A percentile compares a stretch with the other conserved stretches of the same genome.
Conservation (phyloP, 2,888 invertebrate genomes). For the Sphecodes monilicornis region DNA sequence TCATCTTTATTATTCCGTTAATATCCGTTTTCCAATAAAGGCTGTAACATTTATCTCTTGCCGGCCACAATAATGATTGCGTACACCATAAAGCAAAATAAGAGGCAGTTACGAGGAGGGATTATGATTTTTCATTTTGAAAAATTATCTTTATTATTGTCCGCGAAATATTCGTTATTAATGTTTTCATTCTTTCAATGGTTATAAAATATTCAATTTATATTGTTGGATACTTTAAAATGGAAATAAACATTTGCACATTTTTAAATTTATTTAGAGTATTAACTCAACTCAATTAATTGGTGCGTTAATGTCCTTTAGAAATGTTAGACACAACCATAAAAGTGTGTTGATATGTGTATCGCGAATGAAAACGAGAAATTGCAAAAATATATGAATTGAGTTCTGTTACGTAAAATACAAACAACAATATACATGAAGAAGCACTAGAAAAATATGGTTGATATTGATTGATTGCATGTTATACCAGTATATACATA, state of each 20-base stretch:
- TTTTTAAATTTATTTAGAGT: background rate
- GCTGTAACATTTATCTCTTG: background rate
- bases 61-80: too few relatives aligned
- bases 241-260: background rate
- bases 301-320: too few relatives aligned
- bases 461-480: too few relatives aligned
- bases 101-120: background rate
- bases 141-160: background rate
- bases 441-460: too few relatives aligned
- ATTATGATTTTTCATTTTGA: background rate
- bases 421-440: too few relatives aligned
- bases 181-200: background rate
- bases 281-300: too few relatives aligned
- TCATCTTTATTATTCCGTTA: background rate
- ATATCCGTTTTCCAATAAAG: background rate
- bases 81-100: background rate
- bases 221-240: background rate
- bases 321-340: too few relatives aligned
- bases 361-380: too few relatives aligned
- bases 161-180: background rate
- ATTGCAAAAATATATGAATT: too few relatives aligned
- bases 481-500: too few relatives aligned
- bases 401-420: too few relatives aligned
- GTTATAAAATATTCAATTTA: background rate
- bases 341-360: too few relatives aligned